These are phyloP conservation scores for Neomonachus schauinslandi DNA, from an alignment of 2,113 vertebrate species.

Conservation along the genomic window DNA sequence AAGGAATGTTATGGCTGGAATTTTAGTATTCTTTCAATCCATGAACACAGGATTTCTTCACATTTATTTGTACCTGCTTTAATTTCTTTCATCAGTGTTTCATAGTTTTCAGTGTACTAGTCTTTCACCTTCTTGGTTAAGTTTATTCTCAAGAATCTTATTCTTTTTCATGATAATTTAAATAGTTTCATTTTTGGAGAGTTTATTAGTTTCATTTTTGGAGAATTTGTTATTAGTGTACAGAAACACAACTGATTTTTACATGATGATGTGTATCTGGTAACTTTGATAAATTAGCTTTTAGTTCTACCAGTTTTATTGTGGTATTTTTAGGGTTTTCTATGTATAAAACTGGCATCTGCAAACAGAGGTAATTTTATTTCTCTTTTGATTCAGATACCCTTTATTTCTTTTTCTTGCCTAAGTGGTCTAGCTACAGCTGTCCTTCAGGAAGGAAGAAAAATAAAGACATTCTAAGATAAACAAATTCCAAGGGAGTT, in stretches of 20 bases:
- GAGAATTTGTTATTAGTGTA: not conserved
- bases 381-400: not conserved
- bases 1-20: not conserved
- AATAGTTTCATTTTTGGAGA: not conserved
- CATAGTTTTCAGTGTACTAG: not conserved
- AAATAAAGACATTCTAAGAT: not conserved
- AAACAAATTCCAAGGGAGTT: not conserved
- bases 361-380: not conserved
- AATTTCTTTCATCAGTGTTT: not conserved
- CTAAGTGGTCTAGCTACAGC: not conserved
- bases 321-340: not conserved
- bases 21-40: not conserved
- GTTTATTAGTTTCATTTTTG: not conserved
- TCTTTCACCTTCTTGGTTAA: not conserved
- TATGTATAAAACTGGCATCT: not conserved
- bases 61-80: not conserved
- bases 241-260: not conserved
- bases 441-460: not conserved
- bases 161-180: not conserved
- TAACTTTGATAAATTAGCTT: not conserved
- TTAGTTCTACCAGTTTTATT: not conserved
- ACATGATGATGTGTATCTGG: not conserved
- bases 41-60: not conserved
- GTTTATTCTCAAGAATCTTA: not conserved
- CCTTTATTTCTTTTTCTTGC: not conserved